phyloP scores from a whole-genome alignment of 2,888 invertebrate genomes.

The Agriotes lineatus region DNA sequence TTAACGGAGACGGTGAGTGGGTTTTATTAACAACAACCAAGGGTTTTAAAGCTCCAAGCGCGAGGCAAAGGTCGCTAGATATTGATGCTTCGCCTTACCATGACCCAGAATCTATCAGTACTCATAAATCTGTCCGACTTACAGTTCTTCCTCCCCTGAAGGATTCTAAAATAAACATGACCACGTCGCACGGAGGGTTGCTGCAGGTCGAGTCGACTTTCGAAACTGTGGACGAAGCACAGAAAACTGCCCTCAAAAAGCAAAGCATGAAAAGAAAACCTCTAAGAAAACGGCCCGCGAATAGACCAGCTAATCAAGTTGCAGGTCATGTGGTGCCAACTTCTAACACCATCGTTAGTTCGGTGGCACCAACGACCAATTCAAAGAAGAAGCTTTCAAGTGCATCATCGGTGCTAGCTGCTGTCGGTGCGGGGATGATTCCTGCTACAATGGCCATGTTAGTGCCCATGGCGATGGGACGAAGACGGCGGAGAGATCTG shows the following conservation, averaged over 20 bases:
- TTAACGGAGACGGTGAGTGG: conserved; percentile 82
- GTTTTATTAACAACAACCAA: conserved; percentile 82
- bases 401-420: conserved; percentile 76
- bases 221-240: conserved; percentile 76
- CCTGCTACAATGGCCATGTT: conserved; percentile 83
- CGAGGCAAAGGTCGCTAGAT: conserved; percentile 60
- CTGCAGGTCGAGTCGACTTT: conserved; percentile 81
- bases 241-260: conserved; percentile 63
- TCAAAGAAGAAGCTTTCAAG: conserved; percentile 58
- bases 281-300: conserved; percentile 45
- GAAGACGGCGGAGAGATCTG: conserved; percentile 56
- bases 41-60: conserved; percentile 72
- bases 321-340: not conserved
- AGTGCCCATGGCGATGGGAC: conserved; percentile 78
- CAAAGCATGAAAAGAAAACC: conserved; percentile 49
- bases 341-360: too few species aligned
- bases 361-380: not conserved
- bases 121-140: conserved; percentile 65
- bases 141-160: conserved; percentile 80
- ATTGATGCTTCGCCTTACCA: conserved; percentile 41
- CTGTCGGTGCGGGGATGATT: conserved; percentile 83
- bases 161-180: conserved; percentile 73
- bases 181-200: conserved; percentile 79
- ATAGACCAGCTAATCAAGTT: conserved; percentile 46
- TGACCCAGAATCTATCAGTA: conserved; percentile 53